These are phyloP conservation scores for Autographa pulchrina DNA, from an alignment of 2,888 invertebrate genomes.

Conservation along the genomic window DNA sequence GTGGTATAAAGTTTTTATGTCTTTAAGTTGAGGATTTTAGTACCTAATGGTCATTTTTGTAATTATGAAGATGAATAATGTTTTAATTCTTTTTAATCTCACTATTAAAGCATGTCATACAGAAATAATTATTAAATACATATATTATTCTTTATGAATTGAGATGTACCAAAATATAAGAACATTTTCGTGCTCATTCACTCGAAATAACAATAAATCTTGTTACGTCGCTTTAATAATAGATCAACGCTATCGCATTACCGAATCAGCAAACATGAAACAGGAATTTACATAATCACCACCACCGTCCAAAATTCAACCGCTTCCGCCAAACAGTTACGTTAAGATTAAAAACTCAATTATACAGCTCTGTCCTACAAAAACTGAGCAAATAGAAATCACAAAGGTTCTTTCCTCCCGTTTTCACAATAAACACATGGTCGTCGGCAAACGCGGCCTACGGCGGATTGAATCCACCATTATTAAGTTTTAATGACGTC, in stretches of 20 bases:
- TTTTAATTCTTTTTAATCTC: no score
- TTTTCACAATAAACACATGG: slow-evolving; percentile 72
- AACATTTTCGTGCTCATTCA: slow-evolving; percentile 12
- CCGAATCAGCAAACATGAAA: slow-evolving; percentile 13
- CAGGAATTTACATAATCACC: slow-evolving; percentile 21
- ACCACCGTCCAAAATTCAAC: slow-evolving; percentile 31
- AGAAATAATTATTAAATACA: no score
- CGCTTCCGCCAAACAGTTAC: slow-evolving; percentile 31
- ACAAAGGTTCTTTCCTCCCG: slow-evolving; percentile 61
- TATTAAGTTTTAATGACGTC: slow-evolving; percentile 87
- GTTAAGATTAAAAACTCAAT: slow-evolving; percentile 62
- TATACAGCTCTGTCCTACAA: slow-evolving; percentile 55
- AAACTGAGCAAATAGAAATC: slow-evolving; percentile 59
- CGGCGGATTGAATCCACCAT: slow-evolving; percentile 78
- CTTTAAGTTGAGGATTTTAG: not conserved
- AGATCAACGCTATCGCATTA: slow-evolving; percentile 23
- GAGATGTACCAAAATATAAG: slow-evolving; percentile 2
- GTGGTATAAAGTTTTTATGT: slow-evolving; percentile 23
- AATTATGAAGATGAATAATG: no score
- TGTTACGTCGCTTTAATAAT: slow-evolving; percentile 20
- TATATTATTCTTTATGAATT: no score
- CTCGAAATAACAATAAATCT: slow-evolving; percentile 19
- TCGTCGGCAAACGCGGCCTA: slow-evolving; percentile 67
- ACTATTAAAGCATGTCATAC: no score
- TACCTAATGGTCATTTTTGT: no score